These are phyloP conservation scores for Emydura subglobosa DNA, from an alignment of 2,113 vertebrate species.

Conservation along the genomic window DNA sequence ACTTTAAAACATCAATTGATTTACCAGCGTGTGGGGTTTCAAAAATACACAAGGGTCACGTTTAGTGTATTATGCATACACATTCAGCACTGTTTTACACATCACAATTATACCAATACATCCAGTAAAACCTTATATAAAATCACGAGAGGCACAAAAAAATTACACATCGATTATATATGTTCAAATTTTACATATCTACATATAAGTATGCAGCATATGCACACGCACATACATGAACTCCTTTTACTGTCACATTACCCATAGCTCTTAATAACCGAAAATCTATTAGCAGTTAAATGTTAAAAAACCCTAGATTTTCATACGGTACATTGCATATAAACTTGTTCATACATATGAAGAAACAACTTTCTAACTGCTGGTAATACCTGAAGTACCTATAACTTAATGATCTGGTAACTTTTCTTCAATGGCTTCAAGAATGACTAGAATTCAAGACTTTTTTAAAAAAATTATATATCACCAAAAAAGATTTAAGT, in stretches of 20 bases:
- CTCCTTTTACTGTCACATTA: background rate
- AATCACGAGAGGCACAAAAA: background rate
- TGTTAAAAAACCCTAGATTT: background rate
- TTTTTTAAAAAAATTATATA: background rate
- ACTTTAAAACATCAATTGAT: background rate
- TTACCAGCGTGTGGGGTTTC: background rate
- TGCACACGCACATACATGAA: background rate
- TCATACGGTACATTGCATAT: background rate
- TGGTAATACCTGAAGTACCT: background rate
- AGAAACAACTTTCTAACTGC: background rate
- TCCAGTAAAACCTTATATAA: background rate
- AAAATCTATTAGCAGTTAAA: background rate
- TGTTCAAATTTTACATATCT: background rate
- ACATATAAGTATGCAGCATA: fast-evolving
- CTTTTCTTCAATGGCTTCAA: background rate
- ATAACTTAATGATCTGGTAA: background rate
- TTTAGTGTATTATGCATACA: background rate
- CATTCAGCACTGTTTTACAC: background rate
- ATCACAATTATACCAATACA: background rate
- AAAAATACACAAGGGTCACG: background rate
- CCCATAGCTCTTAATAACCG: background rate
- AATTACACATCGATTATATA: fast-evolving
- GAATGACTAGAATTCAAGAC: background rate
- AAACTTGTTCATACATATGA: background rate
- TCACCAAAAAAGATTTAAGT: too few species aligned